Base-by-base conservation (phyloP, 2,888 invertebrate genomes). In the Pantelozetes paolii region DNA sequence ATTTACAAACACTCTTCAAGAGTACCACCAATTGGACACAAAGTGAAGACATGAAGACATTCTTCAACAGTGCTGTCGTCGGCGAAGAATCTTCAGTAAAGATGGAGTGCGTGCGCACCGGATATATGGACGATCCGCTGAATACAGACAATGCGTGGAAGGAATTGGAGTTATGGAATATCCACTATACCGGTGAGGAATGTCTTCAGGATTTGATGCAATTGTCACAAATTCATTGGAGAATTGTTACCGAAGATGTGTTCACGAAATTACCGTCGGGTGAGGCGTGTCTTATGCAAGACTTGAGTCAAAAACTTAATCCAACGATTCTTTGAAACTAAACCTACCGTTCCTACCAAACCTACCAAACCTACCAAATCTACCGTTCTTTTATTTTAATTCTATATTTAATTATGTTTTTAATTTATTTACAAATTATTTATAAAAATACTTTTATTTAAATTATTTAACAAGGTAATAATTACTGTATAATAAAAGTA, bases 51-150 rank as follows among this genome's bases (percentile, higher is more conserved):
- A 76, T 78, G 76, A 36, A 72, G 5, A 15, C 69, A n/a, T 73
- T 71, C 28, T 74, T 76, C 42, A 30, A 71, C 40, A 62, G 59
- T 71, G 70, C 67, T 36, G n/a, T 69, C 28, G 13, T 71, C 71
- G 20, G 67, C n/a, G 23, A 8, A 2, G 23, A 57, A 23, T 57
- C 57, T 2, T 40, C 69, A 48, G 18, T 36, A 20, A 23, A 62
- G 48, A n/a, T n/a, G 6, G 76, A 79, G 45, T 73, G 80, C 71
- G 45, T 80, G 30, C 80, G 80, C 73, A 78, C 79, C 45, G 82
- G 82, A 3, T 82, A 82, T 76, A 79, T 82, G 69, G 82, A 82
- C 76, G 82, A 82, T 77, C 80, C 80, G 0, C 74, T 79, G 23
- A 82, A 82, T 75, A 82, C 82, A 0, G 79, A 79, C 48, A 78